These are phyloP conservation scores for Sisyra nigra DNA, from an alignment of 2,888 invertebrate species.

Conservation along the genomic window DNA sequence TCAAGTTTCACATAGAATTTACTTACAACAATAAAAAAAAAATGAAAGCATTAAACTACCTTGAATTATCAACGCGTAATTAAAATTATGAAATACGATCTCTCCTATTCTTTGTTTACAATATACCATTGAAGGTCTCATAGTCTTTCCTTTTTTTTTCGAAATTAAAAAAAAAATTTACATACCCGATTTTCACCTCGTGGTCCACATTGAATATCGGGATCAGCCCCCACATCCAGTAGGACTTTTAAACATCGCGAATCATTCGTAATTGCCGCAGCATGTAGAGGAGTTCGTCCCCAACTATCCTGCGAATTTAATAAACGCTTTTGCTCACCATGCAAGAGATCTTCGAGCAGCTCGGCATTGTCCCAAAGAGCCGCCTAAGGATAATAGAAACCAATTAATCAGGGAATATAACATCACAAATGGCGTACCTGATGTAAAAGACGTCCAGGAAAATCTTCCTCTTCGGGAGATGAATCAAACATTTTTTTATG, in stretches of 20 bases:
- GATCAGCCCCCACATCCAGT: slow-evolving; percentile 51
- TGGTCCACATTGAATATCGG: slow-evolving; percentile 49
- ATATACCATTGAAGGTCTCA: background rate
- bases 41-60: background rate
- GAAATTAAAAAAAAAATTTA: slow-evolving; percentile 2
- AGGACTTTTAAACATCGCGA: slow-evolving; percentile 60
- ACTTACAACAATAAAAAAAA: too few relatives aligned
- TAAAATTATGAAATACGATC: background rate
- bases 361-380: slow-evolving; percentile 82
- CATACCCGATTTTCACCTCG: slow-evolving; percentile 49
- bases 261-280: slow-evolving; percentile 64
- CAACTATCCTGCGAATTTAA: slow-evolving; percentile 57
- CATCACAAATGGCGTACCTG: slow-evolving; percentile 32
- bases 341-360: slow-evolving; percentile 61
- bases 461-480: slow-evolving; percentile 67
- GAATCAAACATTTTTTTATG: slow-evolving; percentile 32
- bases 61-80: slow-evolving; percentile 1
- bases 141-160: background rate
- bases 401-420: background rate
- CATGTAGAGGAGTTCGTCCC: slow-evolving; percentile 64
- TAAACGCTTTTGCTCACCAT: slow-evolving; percentile 43
- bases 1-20: too few relatives aligned
- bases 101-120: background rate
- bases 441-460: slow-evolving; percentile 59
- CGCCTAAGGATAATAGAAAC: slow-evolving; percentile 38